Evolutionary conservation across 2,113 vertebrate genomes (phyloP).

Genomic region (Arothron firmamentum): DNA sequence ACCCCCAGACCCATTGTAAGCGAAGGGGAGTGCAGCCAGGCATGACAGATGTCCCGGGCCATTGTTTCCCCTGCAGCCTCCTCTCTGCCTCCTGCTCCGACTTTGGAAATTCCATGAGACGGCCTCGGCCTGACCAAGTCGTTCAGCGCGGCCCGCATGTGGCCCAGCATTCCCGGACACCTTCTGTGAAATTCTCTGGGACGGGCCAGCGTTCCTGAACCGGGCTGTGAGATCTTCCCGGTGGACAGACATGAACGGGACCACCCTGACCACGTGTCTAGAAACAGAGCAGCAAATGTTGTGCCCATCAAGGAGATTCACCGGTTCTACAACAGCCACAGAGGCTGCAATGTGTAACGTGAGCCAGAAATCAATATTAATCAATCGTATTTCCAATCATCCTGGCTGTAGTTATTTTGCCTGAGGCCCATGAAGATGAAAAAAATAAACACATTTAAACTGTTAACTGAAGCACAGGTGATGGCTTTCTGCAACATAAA

Average conservation of each 20-base stretch:
- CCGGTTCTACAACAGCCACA: slow-evolving; percentile 2
- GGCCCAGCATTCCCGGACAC: slow-evolving; percentile 5
- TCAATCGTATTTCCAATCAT: slow-evolving; percentile 25
- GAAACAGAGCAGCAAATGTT: slow-evolving; percentile 6
- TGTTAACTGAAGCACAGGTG: slow-evolving; percentile 53
- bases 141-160: slow-evolving; percentile 28
- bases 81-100: slow-evolving; percentile 66
- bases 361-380: slow-evolving; percentile 46
- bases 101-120: slow-evolving; percentile 69
- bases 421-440: slow-evolving; percentile 2
- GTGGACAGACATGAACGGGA: too few species aligned
- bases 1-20: slow-evolving; percentile 72
- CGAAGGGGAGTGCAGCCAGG: slow-evolving; percentile 75
- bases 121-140: slow-evolving; percentile 50
- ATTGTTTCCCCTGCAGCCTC: slow-evolving; percentile 74
- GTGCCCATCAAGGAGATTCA: background rate
- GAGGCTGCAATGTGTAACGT: slow-evolving; percentile 30
- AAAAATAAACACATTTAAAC: slow-evolving; percentile 21
- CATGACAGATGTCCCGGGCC: slow-evolving; percentile 78
- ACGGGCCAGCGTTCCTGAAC: too few species aligned
- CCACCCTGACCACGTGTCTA: background rate
- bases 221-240: too few species aligned
- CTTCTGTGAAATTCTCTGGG: background rate
- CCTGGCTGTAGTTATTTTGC: background rate
- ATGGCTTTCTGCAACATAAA: slow-evolving; percentile 39